A percentile compares a stretch with the other conserved stretches of the same genome.
These are phyloP conservation scores for Danaus plexippus DNA, from an alignment of 1,140 invertebrate species.

Conservation along the genomic window DNA sequence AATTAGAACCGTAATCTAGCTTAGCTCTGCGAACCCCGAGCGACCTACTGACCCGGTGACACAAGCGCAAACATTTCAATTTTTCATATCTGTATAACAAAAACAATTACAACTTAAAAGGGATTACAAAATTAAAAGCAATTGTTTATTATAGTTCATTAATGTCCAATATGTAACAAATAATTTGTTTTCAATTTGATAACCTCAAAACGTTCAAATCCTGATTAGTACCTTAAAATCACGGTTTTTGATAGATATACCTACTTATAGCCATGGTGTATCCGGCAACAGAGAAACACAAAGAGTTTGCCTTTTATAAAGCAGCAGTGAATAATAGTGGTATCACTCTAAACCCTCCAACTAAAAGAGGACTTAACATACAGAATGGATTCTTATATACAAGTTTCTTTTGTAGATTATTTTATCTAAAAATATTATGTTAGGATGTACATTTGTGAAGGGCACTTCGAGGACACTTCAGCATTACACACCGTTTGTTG, in stretches of 20 bases:
- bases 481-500: too few relatives aligned
- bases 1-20: conserved; percentile 24
- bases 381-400: conserved; percentile 7
- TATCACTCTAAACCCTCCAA: conserved; percentile 19
- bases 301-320: conserved; percentile 23
- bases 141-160: too few relatives aligned
- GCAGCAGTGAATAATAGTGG: conserved; percentile 18
- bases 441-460: too few relatives aligned
- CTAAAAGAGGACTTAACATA: conserved; percentile 17
- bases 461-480: too few relatives aligned
- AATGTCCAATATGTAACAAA: too few relatives aligned
- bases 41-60: conserved; percentile 53
- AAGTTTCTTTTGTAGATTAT: conserved; percentile 3
- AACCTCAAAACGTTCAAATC: too few relatives aligned
- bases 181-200: too few relatives aligned
- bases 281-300: conserved; percentile 22
- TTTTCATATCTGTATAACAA: too few relatives aligned
- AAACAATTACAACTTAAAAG: too few relatives aligned
- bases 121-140: too few relatives aligned
- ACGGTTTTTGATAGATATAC: too few relatives aligned
- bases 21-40: conserved; percentile 34
- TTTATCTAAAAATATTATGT: not conserved
- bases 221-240: too few relatives aligned
- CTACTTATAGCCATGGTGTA: not conserved
- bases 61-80: conserved; percentile 37